These are phyloP conservation scores for Spongilla lacustris DNA, from an alignment of 37 sponge, comb jelly and placozoan species.

Conservation along the genomic window DNA sequence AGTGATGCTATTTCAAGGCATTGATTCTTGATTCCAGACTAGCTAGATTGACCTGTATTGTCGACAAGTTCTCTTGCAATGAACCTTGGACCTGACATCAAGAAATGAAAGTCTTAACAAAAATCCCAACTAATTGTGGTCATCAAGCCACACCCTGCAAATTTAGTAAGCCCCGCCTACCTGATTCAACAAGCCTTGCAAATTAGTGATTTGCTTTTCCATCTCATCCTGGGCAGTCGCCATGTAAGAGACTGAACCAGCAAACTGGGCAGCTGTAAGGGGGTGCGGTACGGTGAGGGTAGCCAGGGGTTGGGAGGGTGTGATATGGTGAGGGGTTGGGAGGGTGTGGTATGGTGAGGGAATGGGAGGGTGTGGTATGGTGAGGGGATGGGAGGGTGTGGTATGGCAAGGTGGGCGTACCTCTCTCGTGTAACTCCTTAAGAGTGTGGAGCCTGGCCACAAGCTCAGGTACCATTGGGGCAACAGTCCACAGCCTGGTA, in stretches of 20 bases:
- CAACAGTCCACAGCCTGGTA: neutral
- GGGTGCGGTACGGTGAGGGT: too few species aligned
- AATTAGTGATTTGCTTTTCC: conserved; percentile 11
- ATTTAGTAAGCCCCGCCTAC: conserved; percentile 6
- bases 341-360: too few species aligned
- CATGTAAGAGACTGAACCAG: conserved; percentile 50
- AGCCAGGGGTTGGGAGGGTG: too few species aligned
- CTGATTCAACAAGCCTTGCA: conserved; percentile 39
- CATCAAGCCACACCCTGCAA: neutral
- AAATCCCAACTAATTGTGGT: too few species aligned
- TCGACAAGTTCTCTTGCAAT: conserved; percentile 40
- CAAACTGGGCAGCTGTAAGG: conserved; percentile 55
- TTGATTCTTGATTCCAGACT: conserved; percentile 41
- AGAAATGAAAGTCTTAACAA: neutral
- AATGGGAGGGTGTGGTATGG: neutral
- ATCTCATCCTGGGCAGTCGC: conserved; percentile 44
- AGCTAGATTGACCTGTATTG: conserved; percentile 43
- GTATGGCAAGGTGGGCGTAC: neutral
- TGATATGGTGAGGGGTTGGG: too few species aligned
- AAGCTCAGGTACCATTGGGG: conserved; percentile 64
- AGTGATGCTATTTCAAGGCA: conserved; percentile 7
- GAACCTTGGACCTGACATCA: conserved; percentile 38
- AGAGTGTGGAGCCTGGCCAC: conserved; percentile 59
- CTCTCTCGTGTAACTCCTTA: conserved; percentile 60
- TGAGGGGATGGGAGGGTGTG: neutral